Percentiles rank a stretch among this genome's conserved stretches.
Conservation (phyloP, 1,140 invertebrate species). For the Leptoteleia sp. region DNA sequence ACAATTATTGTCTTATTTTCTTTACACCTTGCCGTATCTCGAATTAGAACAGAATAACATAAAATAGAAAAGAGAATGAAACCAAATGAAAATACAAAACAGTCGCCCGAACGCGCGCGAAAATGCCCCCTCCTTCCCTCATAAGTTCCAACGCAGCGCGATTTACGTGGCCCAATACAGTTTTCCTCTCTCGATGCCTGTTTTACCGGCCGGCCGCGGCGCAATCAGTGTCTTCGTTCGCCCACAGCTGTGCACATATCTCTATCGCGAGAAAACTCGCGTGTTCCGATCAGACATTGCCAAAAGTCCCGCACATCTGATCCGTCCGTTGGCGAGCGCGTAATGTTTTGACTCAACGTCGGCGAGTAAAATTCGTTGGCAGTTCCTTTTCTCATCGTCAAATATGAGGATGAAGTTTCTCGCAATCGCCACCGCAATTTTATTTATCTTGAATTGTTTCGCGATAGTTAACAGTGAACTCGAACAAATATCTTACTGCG, state of each 20-base stretch:
- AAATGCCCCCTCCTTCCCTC: no score
- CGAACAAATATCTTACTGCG: constrained; percentile 33
- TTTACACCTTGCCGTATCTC: no score
- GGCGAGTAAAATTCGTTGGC: background rate
- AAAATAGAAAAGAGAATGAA: no score
- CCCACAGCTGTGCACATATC: background rate
- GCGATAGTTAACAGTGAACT: constrained; percentile 20
- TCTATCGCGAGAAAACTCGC: background rate
- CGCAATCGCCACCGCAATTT: background rate
- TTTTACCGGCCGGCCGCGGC: constrained; percentile 3
- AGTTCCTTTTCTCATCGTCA: background rate
- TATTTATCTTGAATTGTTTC: constrained; percentile 9
- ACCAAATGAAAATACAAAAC: no score
- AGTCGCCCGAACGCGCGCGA: no score
- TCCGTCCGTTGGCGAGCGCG: background rate
- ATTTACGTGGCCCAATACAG: constrained; percentile 23
- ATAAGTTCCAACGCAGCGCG: constrained; percentile 14
- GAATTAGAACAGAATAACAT: no score
- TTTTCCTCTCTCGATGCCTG: background rate
- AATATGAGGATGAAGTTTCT: constrained; percentile 14
- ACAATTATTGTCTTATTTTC: no score
- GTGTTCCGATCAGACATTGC: constrained; percentile 2
- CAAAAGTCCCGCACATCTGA: background rate
- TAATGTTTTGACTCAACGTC: constrained; percentile 13
- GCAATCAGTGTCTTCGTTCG: background rate